Percentiles rank a stretch among this genome's conserved stretches.
phyloP scores from a whole-genome alignment of 1,140 invertebrate genomes.

The Lysiphlebus fabarum region DNA sequence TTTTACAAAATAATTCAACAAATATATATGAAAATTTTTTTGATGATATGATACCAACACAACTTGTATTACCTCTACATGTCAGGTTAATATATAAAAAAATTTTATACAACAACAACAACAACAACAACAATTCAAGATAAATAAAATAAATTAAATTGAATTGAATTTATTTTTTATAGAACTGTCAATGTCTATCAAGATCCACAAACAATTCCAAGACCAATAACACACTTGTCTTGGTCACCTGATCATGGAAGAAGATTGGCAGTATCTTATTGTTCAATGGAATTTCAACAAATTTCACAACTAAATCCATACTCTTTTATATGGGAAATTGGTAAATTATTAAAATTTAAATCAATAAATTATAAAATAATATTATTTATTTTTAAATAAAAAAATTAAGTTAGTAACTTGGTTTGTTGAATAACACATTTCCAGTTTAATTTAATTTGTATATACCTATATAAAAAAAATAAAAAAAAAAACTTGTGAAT shows the following conservation, averaged over 20 bases:
- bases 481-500: slow-evolving; percentile 6
- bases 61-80: slow-evolving; percentile 56
- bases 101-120: neutral
- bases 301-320: slow-evolving; percentile 53
- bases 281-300: slow-evolving; percentile 72
- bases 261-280: slow-evolving; percentile 80
- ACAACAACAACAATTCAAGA: too few species aligned
- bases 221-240: slow-evolving; percentile 78
- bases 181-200: slow-evolving; percentile 46
- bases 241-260: slow-evolving; percentile 83
- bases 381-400: neutral
- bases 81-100: slow-evolving; percentile 33
- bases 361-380: slow-evolving; percentile 15
- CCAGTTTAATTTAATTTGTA: too few species aligned
- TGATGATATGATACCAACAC: slow-evolving; percentile 62
- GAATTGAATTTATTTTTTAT: slow-evolving; percentile 20
- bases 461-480: slow-evolving; percentile 7
- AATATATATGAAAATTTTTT: slow-evolving; percentile 89
- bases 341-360: slow-evolving; percentile 50
- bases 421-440: neutral
- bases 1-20: slow-evolving; percentile 85
- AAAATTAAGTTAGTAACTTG: neutral
- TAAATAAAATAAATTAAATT: slow-evolving; percentile 1
- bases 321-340: slow-evolving; percentile 88
- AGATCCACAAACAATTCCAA: slow-evolving; percentile 62